These are phyloP conservation scores for Pteronotus mesoamericanus DNA, from an alignment of 2,797 vertebrate genomes.

Conservation along the genomic window DNA sequence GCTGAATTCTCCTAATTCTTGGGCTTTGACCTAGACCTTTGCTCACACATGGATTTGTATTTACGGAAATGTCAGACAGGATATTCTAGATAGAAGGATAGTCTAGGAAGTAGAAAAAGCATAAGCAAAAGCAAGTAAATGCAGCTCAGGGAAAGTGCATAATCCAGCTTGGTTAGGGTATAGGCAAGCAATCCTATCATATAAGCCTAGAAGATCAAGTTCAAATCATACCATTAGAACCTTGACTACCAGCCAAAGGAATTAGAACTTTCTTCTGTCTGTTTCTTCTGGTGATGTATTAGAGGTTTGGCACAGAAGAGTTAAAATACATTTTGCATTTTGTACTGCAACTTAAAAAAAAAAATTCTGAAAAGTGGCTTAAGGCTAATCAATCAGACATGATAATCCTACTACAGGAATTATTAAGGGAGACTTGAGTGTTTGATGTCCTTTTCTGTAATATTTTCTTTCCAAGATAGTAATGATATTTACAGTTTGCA, in stretches of 20 bases:
- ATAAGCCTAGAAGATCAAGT: neutral
- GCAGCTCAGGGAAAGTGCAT: neutral
- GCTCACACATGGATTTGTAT: neutral
- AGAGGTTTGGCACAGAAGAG: neutral
- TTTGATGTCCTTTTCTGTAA: neutral
- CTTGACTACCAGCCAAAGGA: neutral
- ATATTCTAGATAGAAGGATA: neutral
- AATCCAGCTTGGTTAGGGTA: neutral
- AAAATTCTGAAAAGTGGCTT: neutral
- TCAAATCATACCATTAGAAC: neutral
- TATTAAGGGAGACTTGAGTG: neutral
- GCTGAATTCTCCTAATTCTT: neutral
- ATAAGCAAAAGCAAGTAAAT: neutral
- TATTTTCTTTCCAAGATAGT: neutral
- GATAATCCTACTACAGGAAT: neutral
- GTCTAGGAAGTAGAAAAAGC: neutral
- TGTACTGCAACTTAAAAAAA: neutral
- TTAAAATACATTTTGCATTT: neutral
- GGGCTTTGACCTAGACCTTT: neutral
- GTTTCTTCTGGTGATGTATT: neutral
- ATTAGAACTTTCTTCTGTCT: neutral
- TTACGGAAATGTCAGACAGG: neutral
- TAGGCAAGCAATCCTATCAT: neutral
- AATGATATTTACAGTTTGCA: neutral
- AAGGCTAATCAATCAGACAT: neutral